Evolutionary conservation across 2,113 vertebrate genomes (phyloP).

Genomic region (Enhydra lutris): DNA sequence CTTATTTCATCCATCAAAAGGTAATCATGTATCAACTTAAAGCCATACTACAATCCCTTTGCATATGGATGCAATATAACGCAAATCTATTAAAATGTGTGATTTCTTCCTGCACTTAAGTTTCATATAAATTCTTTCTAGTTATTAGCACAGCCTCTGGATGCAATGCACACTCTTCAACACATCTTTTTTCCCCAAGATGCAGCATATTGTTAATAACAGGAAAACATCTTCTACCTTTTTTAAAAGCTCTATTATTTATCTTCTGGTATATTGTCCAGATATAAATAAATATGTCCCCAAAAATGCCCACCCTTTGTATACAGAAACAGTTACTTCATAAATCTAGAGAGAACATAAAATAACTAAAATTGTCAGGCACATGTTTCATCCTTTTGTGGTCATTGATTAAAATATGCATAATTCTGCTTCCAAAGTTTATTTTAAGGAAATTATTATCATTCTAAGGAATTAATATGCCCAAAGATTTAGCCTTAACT

Average conservation of each 20-base stretch:
- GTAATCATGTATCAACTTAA: neutral
- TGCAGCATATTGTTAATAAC: neutral
- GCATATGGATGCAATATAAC: neutral
- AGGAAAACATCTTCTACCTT: neutral
- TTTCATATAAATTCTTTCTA: neutral
- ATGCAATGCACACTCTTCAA: neutral
- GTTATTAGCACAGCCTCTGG: neutral
- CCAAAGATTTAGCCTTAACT: neutral
- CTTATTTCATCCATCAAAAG: neutral
- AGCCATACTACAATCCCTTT: neutral
- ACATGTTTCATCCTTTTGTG: neutral
- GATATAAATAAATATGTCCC: neutral
- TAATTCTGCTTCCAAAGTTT: constrained; percentile 22
- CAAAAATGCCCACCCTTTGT: neutral
- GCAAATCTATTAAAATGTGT: neutral
- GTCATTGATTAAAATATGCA: constrained; percentile 7
- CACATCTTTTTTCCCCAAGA: neutral
- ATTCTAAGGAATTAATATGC: neutral
- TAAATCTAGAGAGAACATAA: neutral
- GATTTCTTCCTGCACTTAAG: neutral
- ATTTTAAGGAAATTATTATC: constrained; percentile 28
- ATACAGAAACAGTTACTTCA: neutral
- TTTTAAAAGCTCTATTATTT: constrained; percentile 43
- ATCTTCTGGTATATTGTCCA: neutral
- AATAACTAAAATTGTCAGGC: neutral